A percentile compares a stretch with the other conserved stretches of the same genome.
Conservation (phyloP, 2,888 invertebrate genomes). For the Aleiodes testaceus region DNA sequence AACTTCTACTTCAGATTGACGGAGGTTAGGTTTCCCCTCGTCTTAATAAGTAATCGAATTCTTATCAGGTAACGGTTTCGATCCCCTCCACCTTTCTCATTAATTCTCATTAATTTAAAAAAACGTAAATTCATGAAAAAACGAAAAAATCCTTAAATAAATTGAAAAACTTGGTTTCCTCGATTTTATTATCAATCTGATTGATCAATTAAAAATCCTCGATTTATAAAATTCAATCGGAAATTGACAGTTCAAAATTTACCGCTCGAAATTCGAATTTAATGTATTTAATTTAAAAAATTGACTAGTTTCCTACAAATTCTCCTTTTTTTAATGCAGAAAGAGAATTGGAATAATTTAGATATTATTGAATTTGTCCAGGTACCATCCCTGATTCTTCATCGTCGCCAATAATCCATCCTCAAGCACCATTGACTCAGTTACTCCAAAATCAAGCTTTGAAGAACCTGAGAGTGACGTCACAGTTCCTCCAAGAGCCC, state of each 20-base stretch:
- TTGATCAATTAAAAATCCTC: not conserved
- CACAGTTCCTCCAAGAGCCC: conserved; percentile 64
- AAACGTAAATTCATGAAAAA: no score
- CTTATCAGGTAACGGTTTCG: conserved; percentile 27
- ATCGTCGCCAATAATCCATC: conserved; percentile 83
- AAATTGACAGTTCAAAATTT: no score
- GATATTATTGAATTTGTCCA: conserved; percentile 74
- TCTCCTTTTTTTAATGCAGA: not conserved
- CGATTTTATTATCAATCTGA: not conserved
- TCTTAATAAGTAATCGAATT: conserved; percentile 32
- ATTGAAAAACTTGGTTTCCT: not conserved
- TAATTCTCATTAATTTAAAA: not conserved
- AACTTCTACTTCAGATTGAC: not conserved
- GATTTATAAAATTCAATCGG: conserved; percentile 11
- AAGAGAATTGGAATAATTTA: conserved; percentile 6
- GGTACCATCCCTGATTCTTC: conserved; percentile 79
- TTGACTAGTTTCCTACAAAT: conserved; percentile 39
- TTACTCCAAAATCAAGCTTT: conserved; percentile 58
- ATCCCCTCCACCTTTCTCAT: not conserved
- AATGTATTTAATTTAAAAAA: conserved; percentile 23
- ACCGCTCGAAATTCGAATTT: not conserved
- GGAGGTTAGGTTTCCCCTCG: conserved; percentile 26
- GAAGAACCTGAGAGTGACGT: conserved; percentile 61
- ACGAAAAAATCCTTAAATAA: not conserved
- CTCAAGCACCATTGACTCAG: conserved; percentile 59